Percentiles rank a stretch among this genome's conserved stretches.
Evolutionary conservation across 2,797 vertebrate genomes (phyloP).

Genomic region (Holocentrus rufus): DNA sequence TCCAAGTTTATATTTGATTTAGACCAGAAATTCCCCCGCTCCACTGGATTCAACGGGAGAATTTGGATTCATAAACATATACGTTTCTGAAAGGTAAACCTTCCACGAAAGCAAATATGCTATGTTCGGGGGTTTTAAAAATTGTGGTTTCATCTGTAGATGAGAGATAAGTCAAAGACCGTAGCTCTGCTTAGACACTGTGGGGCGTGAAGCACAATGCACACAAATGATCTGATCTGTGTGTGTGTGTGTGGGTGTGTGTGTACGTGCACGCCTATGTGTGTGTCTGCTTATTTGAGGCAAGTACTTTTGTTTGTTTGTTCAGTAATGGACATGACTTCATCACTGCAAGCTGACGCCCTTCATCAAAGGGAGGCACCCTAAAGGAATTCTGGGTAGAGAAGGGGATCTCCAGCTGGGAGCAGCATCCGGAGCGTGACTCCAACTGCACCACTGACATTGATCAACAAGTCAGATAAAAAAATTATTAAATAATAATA

Average conservation of each 20-base stretch:
- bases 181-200: constrained; percentile 42
- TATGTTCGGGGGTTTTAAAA: constrained; percentile 65
- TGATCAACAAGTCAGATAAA: constrained; percentile 14
- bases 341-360: constrained; percentile 69
- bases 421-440: constrained; percentile 41
- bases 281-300: constrained; percentile 48
- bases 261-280: constrained; percentile 25
- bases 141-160: constrained; percentile 70
- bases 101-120: constrained; percentile 75
- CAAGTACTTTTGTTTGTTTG: constrained; percentile 71
- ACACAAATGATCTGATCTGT: constrained; percentile 46
- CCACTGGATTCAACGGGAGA: constrained; percentile 65
- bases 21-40: constrained; percentile 75
- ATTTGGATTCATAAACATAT: constrained; percentile 82
- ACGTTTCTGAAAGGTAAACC: constrained; percentile 81
- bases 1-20: constrained; percentile 80
- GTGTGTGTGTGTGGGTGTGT: constrained; percentile 14
- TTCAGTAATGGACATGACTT: constrained; percentile 69
- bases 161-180: constrained; percentile 72
- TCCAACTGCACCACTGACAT: constrained; percentile 47
- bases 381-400: constrained; percentile 57
- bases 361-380: constrained; percentile 67
- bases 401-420: constrained; percentile 72
- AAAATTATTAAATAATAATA: too few relatives aligned
- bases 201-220: constrained; percentile 36